These are phyloP conservation scores for Peucedramus taeniatus DNA, from an alignment of 2,113 vertebrate genomes.

Conservation along the genomic window DNA sequence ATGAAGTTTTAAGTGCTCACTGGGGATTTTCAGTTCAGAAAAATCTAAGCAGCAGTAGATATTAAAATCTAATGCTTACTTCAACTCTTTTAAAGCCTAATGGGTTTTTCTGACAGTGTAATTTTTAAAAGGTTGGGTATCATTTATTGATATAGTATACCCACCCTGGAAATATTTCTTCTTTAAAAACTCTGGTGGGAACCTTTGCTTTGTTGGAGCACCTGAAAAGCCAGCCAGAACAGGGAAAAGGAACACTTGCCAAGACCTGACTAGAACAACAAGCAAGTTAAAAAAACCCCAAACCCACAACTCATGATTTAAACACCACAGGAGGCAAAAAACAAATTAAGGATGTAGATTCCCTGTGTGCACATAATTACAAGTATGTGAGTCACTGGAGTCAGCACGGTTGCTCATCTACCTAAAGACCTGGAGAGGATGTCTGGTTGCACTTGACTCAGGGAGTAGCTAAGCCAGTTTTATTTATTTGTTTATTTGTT, in stretches of 20 bases:
- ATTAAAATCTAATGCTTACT: conserved; percentile 84
- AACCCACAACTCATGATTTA: conserved; percentile 50
- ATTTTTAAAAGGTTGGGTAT: conserved; percentile 80
- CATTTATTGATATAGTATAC: conserved; percentile 76
- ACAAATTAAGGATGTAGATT: conserved; percentile 67
- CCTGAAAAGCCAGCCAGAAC: conserved; percentile 65
- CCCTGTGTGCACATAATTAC: conserved; percentile 62
- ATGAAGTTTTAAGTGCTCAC: conserved; percentile 84
- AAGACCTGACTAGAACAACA: conserved; percentile 45
- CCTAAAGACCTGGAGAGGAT: conserved; percentile 49
- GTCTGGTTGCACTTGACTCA: conserved; percentile 2
- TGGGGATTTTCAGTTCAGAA: conserved; percentile 78
- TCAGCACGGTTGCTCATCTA: conserved; percentile 55
- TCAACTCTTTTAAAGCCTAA: conserved; percentile 78
- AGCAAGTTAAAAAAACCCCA: conserved; percentile 25
- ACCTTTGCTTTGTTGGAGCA: conserved; percentile 64
- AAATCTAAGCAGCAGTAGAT: conserved; percentile 78
- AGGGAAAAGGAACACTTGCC: conserved; percentile 52
- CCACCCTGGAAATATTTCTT: conserved; percentile 71
- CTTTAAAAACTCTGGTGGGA: conserved; percentile 76
- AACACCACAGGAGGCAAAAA: conserved; percentile 66
- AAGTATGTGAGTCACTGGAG: conserved; percentile 53
- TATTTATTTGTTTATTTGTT: neutral
- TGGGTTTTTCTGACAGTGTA: conserved; percentile 78
- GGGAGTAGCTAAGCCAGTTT: neutral